Evolutionary conservation across 2,888 invertebrate genomes (phyloP), one percentile per base, ranked within the genome.

Genomic region (Ecliptopera silaceata): DNA sequence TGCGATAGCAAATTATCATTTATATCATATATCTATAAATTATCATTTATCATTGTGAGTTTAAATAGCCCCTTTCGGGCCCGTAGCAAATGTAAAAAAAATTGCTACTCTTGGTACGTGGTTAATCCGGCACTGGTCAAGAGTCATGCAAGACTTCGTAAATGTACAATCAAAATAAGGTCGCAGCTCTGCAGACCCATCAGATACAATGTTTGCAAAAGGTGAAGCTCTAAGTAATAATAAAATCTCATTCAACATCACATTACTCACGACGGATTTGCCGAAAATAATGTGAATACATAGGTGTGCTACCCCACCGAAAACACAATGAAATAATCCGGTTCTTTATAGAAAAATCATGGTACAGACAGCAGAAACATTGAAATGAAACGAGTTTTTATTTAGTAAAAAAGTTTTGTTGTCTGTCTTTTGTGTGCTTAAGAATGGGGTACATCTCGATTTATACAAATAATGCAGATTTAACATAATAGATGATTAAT

Each of bases 241-340:
- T 56, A 66, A 54, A 59, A 43, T 34, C 45, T 46, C 47, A 52
- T 46, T 48, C 43, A 42, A 41, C 46, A 44, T 34, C 47, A 45
- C 41, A 49, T 53, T 57, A 58, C 57, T 52, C 34, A 58, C 58
- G 44, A 46, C 13, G 50, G 64, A 63, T 67, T 63, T 59, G 56
- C 50, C 43, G 39, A 47, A 56, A 48, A 55, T 53, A 56, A 56
- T 55, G 17, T 60, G 63, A 64, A 65, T 65, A 61, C 67, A 69
- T 63, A 64, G 65, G 63, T 63, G 61, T 53, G 67, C 42, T 42
- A 26, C 66, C 76, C 80, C 76, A 77, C 77, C 82, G 77, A 84
- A 82, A 86, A 84, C 80, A 86, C 86, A 88, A 87, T 88, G 84
- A 86, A 88, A 86, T 88, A 88, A 89, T 87, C 87, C 84, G 64